Evolutionary conservation across 2,797 vertebrate genomes (phyloP), one percentile per base, ranked within the genome.

Genomic region (Florisuga fusca): DNA sequence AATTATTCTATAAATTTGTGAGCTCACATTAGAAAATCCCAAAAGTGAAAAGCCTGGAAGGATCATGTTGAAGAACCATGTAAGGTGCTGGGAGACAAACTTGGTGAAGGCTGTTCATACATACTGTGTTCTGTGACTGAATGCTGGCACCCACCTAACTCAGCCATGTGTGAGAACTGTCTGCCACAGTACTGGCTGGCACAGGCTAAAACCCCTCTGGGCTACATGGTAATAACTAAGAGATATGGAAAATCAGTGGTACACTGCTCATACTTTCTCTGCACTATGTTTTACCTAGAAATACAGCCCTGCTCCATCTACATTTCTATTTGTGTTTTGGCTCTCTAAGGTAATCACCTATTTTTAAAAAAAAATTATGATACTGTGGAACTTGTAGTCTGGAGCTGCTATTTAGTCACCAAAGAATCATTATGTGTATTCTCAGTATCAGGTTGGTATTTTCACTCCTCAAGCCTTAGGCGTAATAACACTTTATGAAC

Each of bases 401-500:
- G 36, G 26, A 74, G 11, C 46, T 80, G 20, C 29, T 83, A 0
- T 45, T 69, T 15, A 75, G 36, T 74, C 46, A 58, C 5, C 23
- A 38, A 85, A 75, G 51, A 81, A 63, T 73, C 15, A 9, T 25
- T 36, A 41, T 41, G 12, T 33, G 15, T 84, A 17, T 78, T 87
- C 22, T 73, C 33, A 69, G 27, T 48, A 55, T 78, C 61, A 81
- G 31, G 26, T 88, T 53, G 89, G 29, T 73, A 59, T 55, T 63
- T 38, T 84, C n/a, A 31, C 6, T 89, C 21, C 16, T 41, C 41
- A 61, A 76, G 55, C 31, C 22, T 57, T 71, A 67, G 51, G 48
- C 43, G 93, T 90, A 82, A 62, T 92, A 84, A 78, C 8, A 22
- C 20, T 87, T 76, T 50, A 67, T 89, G 53, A 89, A 31, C 5